Base-by-base conservation (phyloP, 2,888 invertebrate species). In the Galerucella calmariensis region DNA sequence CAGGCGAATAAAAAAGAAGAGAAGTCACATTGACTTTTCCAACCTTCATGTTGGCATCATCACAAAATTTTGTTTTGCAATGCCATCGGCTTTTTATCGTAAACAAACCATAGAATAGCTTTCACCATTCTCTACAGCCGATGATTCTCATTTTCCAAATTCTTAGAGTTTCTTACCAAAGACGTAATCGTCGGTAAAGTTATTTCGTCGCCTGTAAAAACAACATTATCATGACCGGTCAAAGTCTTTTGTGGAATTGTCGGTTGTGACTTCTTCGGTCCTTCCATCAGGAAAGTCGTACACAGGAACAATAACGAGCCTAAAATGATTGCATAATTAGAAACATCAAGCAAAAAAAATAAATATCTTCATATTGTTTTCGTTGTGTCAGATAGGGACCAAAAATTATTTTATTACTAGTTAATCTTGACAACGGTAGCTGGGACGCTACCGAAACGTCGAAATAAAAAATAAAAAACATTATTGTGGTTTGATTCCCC, bases 211-310 rank as follows among this genome's bases (percentile, higher is more conserved):
- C 82, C 81, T 1, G 85, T 85, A 14, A 85, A 86, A 72, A 85
- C 86, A 5, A 83, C 82, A 53, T 83, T 86, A 72, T 87, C 88
- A 72, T 86, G 85, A 0, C 88, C 88, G 24, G 76, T 59, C 6
- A 84, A 74, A 16, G 83, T 81, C 76, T 85, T 84, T 20, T 73
- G 65, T n/a, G 80, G 75, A 16, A 35, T 35, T 35, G 75, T 84
- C 88, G 90, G 84, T 82, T 56, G 58, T 14, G 72, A 12, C n/a
- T 74, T 73, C 51, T 84, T n/a, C 86, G 82, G 88, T 0, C 93
- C 94, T 62, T 93, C 94, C 92, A 95, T 94, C 76, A 95, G 87
- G 88, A 95, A 94, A 88, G 94, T 93, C 0, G 95, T 95, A 11
- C 94, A 86, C 82, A 95, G 91, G 89, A 95, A 95, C 85, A 96